Evolutionary conservation across 1,140 invertebrate genomes (phyloP).

Genomic region (Drosophila rhopaloa): DNA sequence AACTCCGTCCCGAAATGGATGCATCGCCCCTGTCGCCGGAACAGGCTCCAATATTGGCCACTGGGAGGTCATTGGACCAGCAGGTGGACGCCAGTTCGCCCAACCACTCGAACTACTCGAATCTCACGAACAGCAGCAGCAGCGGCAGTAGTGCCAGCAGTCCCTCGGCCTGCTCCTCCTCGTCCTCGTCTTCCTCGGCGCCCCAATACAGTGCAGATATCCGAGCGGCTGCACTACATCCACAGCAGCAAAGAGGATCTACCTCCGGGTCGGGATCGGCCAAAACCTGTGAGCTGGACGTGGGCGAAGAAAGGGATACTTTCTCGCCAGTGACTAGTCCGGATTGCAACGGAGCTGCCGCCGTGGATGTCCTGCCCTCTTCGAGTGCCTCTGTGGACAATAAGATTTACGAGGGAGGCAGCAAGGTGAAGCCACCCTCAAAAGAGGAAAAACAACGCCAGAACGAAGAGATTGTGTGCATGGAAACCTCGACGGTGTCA

Average conservation of each 20-base stretch:
- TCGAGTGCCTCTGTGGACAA: conserved; percentile 36
- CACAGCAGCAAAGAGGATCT: conserved; percentile 19
- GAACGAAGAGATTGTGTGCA: conserved; percentile 88
- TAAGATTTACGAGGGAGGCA: conserved; percentile 51
- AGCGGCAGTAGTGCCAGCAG: conserved; percentile 46
- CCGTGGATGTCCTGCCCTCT: conserved; percentile 16
- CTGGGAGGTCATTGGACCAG: conserved; percentile 71
- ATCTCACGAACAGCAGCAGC: conserved; percentile 71
- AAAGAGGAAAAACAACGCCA: conserved; percentile 90
- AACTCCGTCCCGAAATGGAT: conserved; percentile 48
- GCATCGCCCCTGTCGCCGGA: conserved; percentile 49
- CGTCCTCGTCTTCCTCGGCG: conserved; percentile 65
- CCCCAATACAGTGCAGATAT: conserved; percentile 81
- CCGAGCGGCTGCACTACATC: conserved; percentile 35
- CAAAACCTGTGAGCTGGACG: conserved; percentile 78
- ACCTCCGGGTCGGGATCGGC: conserved; percentile 45
- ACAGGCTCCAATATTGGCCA: conserved; percentile 28
- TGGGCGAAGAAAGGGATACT: conserved; percentile 77
- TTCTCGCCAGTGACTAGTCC: conserved; percentile 75
- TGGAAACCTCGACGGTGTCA: conserved; percentile 87
- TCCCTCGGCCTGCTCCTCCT: conserved; percentile 46
- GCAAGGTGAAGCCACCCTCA: conserved; percentile 81
- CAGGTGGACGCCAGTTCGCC: conserved; percentile 68
- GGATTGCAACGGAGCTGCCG: conserved; percentile 50
- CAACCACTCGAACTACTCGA: conserved; percentile 75